Evolutionary conservation across 2,797 vertebrate species (phyloP), one percentile per base, ranked within the genome.

Genomic region (Coendou prehensilis): DNA sequence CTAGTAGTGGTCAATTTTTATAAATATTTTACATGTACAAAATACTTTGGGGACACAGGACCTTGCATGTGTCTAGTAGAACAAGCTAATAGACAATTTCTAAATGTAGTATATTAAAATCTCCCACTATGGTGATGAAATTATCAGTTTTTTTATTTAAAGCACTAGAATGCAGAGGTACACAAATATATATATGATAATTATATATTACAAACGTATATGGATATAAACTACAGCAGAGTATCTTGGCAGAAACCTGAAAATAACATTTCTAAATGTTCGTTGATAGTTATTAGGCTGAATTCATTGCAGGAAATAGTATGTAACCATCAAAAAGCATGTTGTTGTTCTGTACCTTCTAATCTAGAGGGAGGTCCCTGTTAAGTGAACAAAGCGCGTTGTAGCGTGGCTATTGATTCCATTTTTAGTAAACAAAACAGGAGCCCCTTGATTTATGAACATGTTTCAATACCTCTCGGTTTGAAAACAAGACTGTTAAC

Each of bases 401-500:
- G 67, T n/a, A 57, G 23, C 82, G 45, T 57, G 50, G 75, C 23
- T 52, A n/a, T 20, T 89, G 14, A 59, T 76, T 17, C 57, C 33
- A 37, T 45, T 93, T 92, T 56, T 92, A 90, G 83, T 81, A 84
- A 94, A 88, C 2, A 30, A 76, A 87, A 90, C 5, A 78, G 79
- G 75, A 93, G 52, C 8, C 5, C 17, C 28, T 59, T n/a, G 26
- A 4, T 63, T 50, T 50, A 50, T 85, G 33, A 93, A 81, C 11
- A 69, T 0, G 9, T 54, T 82, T 90, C 18, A 13, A 2, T 57
- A 81, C 11, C 18, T 61, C 78, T 86, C 20, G 57, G 2, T 73
- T 88, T 73, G 54, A 73, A 81, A 52, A 91, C 33, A 83, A 82
- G 30, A 14, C 64, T 52, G 13, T 33, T 75, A 80, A 75, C 28